phyloP scores from a whole-genome alignment of 2,113 vertebrate genomes.

The Geothlypis trichas region DNA sequence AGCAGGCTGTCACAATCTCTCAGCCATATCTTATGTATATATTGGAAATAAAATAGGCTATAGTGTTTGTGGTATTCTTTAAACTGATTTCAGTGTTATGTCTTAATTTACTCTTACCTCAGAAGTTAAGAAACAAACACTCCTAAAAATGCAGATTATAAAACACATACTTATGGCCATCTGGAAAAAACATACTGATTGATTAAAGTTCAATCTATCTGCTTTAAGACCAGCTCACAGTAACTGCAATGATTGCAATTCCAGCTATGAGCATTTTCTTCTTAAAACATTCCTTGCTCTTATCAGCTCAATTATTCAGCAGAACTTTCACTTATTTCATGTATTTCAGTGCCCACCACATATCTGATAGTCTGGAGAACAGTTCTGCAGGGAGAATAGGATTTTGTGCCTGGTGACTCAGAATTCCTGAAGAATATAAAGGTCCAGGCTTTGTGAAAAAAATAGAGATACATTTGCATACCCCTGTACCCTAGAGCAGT shows the following conservation, averaged over 20 bases:
- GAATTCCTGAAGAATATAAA: slow-evolving; percentile 57
- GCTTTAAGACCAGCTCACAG: slow-evolving; percentile 59
- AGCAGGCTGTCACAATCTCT: not conserved
- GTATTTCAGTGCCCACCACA: slow-evolving; percentile 39
- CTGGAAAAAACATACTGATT: slow-evolving; percentile 69
- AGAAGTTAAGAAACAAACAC: slow-evolving; percentile 37
- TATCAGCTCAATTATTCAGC: slow-evolving; percentile 54
- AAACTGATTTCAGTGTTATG: slow-evolving; percentile 19
- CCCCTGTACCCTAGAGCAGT: not conserved
- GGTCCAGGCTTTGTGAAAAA: not conserved
- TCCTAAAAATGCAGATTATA: slow-evolving; percentile 55
- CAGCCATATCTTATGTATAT: not conserved
- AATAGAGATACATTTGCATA: not conserved
- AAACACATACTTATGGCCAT: slow-evolving; percentile 61
- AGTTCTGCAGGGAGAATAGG: slow-evolving; percentile 41
- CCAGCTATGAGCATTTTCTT: slow-evolving; percentile 70
- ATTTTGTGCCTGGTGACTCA: slow-evolving; percentile 60
- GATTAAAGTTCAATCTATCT: slow-evolving; percentile 71
- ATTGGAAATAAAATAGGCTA: not conserved
- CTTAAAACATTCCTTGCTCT: slow-evolving; percentile 49
- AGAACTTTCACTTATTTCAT: slow-evolving; percentile 66
- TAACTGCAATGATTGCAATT: slow-evolving; percentile 69
- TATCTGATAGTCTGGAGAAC: slow-evolving; percentile 48
- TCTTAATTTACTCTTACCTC: slow-evolving; percentile 55
- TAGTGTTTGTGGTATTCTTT: not conserved